Evolutionary conservation across 1,140 invertebrate genomes (phyloP).

Genomic region (Drosophila bifasciata): DNA sequence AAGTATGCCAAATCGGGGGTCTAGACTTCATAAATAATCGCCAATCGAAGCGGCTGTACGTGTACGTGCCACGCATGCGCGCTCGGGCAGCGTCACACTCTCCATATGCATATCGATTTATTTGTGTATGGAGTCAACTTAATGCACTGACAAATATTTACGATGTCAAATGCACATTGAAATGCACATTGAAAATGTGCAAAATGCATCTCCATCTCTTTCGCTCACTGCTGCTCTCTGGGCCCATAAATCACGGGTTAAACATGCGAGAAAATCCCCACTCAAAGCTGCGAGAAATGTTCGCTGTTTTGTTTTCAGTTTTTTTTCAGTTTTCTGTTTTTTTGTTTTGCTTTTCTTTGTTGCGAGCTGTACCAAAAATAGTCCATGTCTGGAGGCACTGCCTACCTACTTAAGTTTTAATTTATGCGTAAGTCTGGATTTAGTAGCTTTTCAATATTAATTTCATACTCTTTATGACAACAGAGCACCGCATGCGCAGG

Average conservation of each 20-base stretch:
- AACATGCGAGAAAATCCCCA: slow-evolving; percentile 55
- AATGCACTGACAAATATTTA: slow-evolving; percentile 74
- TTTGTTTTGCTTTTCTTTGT: slow-evolving; percentile 35
- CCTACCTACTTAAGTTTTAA: slow-evolving; percentile 76
- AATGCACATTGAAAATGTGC: slow-evolving; percentile 70
- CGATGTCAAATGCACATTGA: slow-evolving; percentile 76
- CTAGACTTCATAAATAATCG: slow-evolving; percentile 78
- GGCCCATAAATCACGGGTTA: slow-evolving; percentile 69
- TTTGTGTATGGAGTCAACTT: slow-evolving; percentile 34
- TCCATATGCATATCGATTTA: slow-evolving; percentile 15
- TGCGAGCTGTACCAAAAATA: slow-evolving; percentile 53
- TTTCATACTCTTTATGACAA: slow-evolving; percentile 63
- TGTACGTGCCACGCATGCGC: slow-evolving; percentile 68
- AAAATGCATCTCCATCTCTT: slow-evolving; percentile 31
- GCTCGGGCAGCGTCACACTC: background rate
- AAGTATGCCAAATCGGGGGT: slow-evolving; percentile 69
- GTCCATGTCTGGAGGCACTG: slow-evolving; percentile 27
- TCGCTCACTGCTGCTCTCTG: slow-evolving; percentile 33
- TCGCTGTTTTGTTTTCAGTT: slow-evolving; percentile 33
- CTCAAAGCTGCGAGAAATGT: slow-evolving; percentile 27
- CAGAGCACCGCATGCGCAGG: slow-evolving; percentile 35
- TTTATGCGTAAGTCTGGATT: slow-evolving; percentile 80
- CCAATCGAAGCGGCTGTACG: slow-evolving; percentile 16
- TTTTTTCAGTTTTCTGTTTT: slow-evolving; percentile 2
- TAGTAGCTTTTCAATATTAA: slow-evolving; percentile 80